These are phyloP conservation scores for Zophobas atratus DNA, from an alignment of 1,140 invertebrate genomes.

Conservation along the genomic window DNA sequence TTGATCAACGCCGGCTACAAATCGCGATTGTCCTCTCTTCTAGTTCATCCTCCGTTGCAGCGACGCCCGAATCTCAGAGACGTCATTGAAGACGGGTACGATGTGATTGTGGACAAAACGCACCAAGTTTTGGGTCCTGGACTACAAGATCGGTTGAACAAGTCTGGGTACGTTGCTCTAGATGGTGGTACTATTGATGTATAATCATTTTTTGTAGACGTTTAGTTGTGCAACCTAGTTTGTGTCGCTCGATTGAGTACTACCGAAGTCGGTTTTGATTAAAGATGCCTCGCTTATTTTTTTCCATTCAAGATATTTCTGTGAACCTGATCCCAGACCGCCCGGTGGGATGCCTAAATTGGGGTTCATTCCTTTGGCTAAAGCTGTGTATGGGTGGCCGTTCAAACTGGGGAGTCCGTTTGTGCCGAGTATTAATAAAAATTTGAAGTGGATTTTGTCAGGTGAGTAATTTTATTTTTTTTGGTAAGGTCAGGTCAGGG, in stretches of 20 bases:
- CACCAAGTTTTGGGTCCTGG: too few relatives aligned
- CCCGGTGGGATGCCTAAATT: too few relatives aligned
- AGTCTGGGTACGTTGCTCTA: too few relatives aligned
- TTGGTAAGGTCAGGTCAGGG: constrained; percentile 7
- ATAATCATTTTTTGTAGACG: too few relatives aligned
- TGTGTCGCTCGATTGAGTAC: neutral
- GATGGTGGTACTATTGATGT: too few relatives aligned
- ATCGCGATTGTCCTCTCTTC: neutral
- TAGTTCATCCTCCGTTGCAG: constrained; percentile 2
- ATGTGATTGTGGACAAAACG: neutral
- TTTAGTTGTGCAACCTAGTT: neutral
- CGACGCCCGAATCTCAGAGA: neutral
- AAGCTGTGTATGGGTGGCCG: constrained; percentile 1
- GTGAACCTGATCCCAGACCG: too few relatives aligned
- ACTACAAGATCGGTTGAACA: too few relatives aligned
- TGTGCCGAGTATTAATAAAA: neutral
- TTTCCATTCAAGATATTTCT: neutral
- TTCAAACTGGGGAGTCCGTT: constrained; percentile 24
- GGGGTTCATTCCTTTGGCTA: neutral
- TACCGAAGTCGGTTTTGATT: neutral
- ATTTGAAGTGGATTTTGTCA: constrained; percentile 8
- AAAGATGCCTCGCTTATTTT: constrained; percentile 4
- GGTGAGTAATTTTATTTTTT: too few relatives aligned
- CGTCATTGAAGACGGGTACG: neutral
- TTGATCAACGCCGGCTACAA: constrained; percentile 10